Evolutionary conservation across 2,113 vertebrate species (phyloP).

Genomic region (Piliocolobus tephrosceles): DNA sequence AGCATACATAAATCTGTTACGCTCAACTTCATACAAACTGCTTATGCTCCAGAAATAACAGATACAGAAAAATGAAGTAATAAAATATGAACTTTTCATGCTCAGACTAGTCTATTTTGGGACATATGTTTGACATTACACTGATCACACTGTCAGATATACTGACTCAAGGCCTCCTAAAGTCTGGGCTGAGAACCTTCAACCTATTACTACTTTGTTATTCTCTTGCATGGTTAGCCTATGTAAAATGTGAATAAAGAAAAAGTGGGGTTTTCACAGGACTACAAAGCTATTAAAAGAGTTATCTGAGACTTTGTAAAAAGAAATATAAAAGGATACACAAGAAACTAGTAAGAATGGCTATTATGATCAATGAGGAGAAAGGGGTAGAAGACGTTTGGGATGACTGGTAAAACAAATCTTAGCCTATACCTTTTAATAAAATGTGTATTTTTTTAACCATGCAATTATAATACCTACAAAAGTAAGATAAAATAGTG

Average conservation of each 20-base stretch:
- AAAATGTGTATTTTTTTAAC: conserved; percentile 16
- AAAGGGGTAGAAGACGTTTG: background rate
- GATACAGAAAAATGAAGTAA: background rate
- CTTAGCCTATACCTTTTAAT: background rate
- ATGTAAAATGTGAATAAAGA: background rate
- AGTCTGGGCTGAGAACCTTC: background rate
- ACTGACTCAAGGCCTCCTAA: background rate
- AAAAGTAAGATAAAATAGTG: background rate
- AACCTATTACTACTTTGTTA: background rate
- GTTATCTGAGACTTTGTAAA: background rate
- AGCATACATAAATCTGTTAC: background rate
- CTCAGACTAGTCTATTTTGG: background rate
- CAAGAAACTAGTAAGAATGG: background rate
- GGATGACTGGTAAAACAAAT: background rate
- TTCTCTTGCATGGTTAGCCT: background rate
- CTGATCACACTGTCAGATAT: background rate
- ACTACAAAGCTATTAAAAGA: background rate
- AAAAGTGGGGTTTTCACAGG: background rate
- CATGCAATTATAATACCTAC: background rate
- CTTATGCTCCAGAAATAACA: background rate
- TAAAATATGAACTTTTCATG: background rate
- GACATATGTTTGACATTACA: background rate
- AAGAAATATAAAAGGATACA: conserved; percentile 9
- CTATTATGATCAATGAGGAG: background rate
- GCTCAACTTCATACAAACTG: background rate